These are phyloP conservation scores for Tapirus indicus DNA, from an alignment of 2,797 vertebrate species.

Conservation along the genomic window DNA sequence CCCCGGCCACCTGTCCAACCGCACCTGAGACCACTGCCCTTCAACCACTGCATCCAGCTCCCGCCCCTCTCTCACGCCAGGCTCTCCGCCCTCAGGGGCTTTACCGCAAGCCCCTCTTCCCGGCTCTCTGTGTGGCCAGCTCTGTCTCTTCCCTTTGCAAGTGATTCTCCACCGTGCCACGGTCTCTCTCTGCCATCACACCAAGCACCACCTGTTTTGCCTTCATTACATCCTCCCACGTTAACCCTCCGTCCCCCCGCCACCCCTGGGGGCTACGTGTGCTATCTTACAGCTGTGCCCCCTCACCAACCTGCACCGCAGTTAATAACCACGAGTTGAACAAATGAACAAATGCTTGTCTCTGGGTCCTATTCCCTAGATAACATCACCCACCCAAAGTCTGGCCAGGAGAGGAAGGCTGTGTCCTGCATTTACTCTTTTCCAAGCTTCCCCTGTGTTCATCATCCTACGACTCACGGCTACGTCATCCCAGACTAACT, in stretches of 20 bases:
- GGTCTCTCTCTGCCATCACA: too few species aligned
- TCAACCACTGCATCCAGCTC: neutral
- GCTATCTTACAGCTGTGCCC: neutral
- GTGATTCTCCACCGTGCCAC: neutral
- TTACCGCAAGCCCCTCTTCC: neutral
- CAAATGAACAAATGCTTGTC: neutral
- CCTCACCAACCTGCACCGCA: neutral
- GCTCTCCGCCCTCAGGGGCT: neutral
- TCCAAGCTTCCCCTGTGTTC: neutral
- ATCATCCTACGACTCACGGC: neutral
- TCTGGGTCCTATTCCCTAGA: neutral
- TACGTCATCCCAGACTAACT: neutral
- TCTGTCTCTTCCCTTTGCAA: neutral
- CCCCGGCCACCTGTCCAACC: neutral
- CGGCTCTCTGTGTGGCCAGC: accelerated
- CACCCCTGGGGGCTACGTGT: too few species aligned
- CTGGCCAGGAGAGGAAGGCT: neutral
- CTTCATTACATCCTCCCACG: neutral
- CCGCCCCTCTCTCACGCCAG: too few species aligned
- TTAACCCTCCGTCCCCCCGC: accelerated
- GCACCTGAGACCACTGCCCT: neutral
- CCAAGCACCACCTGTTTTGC: neutral
- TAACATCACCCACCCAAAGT: neutral
- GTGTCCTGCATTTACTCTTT: too few species aligned
- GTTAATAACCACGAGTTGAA: neutral